Evolutionary conservation across 1,140 invertebrate species (phyloP), one percentile per base, ranked within the genome.

Genomic region (Solen grandis): DNA sequence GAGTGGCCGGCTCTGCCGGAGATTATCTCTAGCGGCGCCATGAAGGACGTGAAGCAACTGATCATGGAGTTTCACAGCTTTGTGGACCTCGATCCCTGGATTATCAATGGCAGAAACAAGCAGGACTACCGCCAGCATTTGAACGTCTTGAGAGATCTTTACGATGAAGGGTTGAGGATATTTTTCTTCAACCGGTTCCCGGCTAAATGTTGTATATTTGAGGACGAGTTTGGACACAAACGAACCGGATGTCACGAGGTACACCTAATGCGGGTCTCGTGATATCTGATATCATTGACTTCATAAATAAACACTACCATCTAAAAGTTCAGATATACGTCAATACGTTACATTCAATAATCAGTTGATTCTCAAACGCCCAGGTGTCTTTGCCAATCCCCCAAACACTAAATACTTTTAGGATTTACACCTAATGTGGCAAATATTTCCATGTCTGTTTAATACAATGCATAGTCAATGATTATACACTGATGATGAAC

Each of bases 31-130:
- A 63, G 57, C 52, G 73, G 73, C 0, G 59, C 73, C n/a, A 38
- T 76, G 2, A 66, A 36, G 27, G 59, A 41, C 1, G 38, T 76
- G 1, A 76, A 66, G 57, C 73, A 76, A 57, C 27, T 76, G 1
- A 66, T 66, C 0, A 66, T 76, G 62, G 73, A 76, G n/a, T 76
- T 76, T n/a, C 73, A 76, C 31, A 65, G 70, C 27, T 73, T 52
- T 52, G 70, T 73, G 1, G 70, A 73, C 33, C 54, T 73, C 13
- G 25, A 54, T 14, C 70, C 70, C 4, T 73, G 29, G 52, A 13
- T 36, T 55, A 13, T 73, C 1, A 35, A 60, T 25, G 33, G 55
- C 35, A 59, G 70, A 27, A 73, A 73, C 46, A 41, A 60, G 13
- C 31, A 41, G 4, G 70, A 73, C 36, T 73, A 73, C 36, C 38